These are phyloP conservation scores for Gorsachius goisagi DNA, from an alignment of 2,113 vertebrate species.

Conservation along the genomic window DNA sequence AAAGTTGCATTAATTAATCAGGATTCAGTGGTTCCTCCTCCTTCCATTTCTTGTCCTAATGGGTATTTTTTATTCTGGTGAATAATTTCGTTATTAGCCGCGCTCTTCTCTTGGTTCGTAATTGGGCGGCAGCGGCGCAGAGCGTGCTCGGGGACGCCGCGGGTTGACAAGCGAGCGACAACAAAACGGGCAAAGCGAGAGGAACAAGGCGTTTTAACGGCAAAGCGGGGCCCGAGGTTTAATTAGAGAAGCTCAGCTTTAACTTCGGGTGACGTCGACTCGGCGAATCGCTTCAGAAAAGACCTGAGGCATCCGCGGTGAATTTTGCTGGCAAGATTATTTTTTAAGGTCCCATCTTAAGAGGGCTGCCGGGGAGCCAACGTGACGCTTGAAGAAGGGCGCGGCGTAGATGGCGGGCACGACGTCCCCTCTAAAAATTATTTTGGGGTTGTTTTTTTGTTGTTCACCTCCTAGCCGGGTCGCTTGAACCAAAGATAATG, in stretches of 20 bases:
- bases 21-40: conserved; percentile 20
- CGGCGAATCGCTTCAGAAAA: fast-evolving
- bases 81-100: not conserved
- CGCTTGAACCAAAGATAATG: no score
- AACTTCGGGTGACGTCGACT: not conserved
- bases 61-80: not conserved
- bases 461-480: not conserved
- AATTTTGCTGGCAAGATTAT: not conserved
- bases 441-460: fast-evolving
- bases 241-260: not conserved
- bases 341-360: not conserved
- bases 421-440: not conserved
- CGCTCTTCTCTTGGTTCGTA: not conserved
- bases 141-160: not conserved
- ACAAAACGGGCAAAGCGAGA: no score
- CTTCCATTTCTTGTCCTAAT: not conserved
- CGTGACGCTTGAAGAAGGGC: no score
- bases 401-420: fast-evolving
- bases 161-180: not conserved
- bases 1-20: conserved; percentile 59
- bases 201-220: not conserved
- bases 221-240: not conserved
- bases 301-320: fast-evolving
- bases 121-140: not conserved
- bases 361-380: no score